These are phyloP conservation scores for Cercopithecus mona DNA, from an alignment of 2,113 vertebrate species.

Conservation along the genomic window DNA sequence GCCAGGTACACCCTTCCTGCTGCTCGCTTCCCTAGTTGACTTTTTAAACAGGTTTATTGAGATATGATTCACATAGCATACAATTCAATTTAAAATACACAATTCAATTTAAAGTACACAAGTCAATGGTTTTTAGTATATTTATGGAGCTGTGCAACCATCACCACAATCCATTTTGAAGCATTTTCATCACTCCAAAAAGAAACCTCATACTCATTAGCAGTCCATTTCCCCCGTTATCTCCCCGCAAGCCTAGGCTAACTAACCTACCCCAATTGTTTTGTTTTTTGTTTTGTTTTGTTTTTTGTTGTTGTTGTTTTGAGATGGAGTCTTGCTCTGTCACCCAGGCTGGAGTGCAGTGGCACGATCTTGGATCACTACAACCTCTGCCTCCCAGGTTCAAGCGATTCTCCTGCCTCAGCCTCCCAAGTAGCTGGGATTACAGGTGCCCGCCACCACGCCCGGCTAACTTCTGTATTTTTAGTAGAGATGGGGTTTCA, in stretches of 20 bases:
- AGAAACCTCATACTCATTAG: neutral
- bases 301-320: too few species aligned
- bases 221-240: neutral
- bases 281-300: too few species aligned
- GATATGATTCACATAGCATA: neutral
- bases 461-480: too few species aligned
- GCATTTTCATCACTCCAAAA: neutral
- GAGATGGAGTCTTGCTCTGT: too few species aligned
- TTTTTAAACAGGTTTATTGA: neutral
- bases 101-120: neutral
- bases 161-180: neutral
- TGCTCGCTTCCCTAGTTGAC: neutral
- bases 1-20: neutral
- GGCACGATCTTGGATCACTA: too few species aligned
- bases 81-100: neutral
- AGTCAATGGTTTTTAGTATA: neutral
- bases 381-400: too few species aligned
- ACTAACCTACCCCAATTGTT: neutral
- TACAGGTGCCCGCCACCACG: too few species aligned
- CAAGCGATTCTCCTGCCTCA: too few species aligned
- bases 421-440: too few species aligned
- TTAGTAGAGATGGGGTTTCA: too few species aligned
- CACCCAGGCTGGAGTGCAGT: too few species aligned
- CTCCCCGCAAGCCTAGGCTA: neutral
- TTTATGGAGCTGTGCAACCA: neutral